These are phyloP conservation scores for Trachymyrmex septentrionalis DNA, from an alignment of 1,140 invertebrate genomes.

Conservation along the genomic window DNA sequence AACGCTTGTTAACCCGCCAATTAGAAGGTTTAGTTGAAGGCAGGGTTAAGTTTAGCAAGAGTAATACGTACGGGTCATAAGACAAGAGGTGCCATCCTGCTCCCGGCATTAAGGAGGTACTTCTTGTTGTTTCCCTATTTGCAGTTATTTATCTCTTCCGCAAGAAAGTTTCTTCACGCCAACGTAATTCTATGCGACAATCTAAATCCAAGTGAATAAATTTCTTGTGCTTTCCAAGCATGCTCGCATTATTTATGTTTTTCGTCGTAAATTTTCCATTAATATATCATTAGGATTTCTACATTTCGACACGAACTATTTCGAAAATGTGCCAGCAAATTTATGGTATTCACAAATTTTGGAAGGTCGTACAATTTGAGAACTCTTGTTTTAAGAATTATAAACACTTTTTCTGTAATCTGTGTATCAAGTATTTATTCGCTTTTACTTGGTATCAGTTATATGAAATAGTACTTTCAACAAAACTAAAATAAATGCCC, in stretches of 20 bases:
- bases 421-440: not conserved
- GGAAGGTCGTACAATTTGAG: not conserved
- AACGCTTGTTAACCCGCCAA: slow-evolving; percentile 83
- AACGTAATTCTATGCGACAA: not conserved
- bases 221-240: not conserved
- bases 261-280: not conserved
- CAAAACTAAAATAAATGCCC: no score
- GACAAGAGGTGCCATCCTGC: slow-evolving; percentile 83
- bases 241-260: not conserved
- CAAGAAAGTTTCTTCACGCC: not conserved
- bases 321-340: not conserved
- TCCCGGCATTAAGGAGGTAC: slow-evolving; percentile 36
- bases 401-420: not conserved
- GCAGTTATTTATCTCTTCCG: slow-evolving; percentile 48
- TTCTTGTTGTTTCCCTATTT: slow-evolving; percentile 28
- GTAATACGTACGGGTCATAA: slow-evolving; percentile 79
- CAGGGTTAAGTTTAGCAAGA: slow-evolving; percentile 77
- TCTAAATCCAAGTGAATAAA: not conserved
- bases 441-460: not conserved
- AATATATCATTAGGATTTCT: not conserved
- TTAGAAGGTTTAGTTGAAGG: slow-evolving; percentile 81
- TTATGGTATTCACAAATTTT: not conserved
- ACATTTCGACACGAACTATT: not conserved
- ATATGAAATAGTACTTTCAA: not conserved
- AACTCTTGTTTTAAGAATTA: not conserved